Percentiles rank a stretch among this genome's conserved stretches.
Evolutionary conservation across 2,888 invertebrate genomes (phyloP).

Genomic region (Pherbina coryleti): DNA sequence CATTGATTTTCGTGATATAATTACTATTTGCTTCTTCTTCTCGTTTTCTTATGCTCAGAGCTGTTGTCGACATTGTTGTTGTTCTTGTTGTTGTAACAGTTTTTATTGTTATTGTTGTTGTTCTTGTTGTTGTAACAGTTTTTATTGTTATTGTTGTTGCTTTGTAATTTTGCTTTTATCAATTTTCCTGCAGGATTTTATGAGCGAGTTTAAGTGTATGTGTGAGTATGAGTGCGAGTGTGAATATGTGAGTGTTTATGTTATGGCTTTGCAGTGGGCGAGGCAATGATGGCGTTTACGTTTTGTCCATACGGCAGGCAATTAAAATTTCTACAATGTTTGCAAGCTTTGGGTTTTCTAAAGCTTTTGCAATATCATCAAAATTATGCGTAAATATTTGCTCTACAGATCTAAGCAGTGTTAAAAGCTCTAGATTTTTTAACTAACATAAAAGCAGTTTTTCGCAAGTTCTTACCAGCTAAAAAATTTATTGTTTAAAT

Average conservation of each 20-base stretch:
- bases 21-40: slow-evolving; percentile 14
- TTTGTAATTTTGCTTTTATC: slow-evolving; percentile 18
- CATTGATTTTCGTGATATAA: slow-evolving; percentile 28
- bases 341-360: neutral
- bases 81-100: slow-evolving; percentile 17
- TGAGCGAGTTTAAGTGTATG: neutral
- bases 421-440: no score
- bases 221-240: slow-evolving; percentile 28
- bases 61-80: slow-evolving; percentile 19
- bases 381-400: no score
- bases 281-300: slow-evolving; percentile 56
- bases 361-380: neutral
- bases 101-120: slow-evolving; percentile 26
- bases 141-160: slow-evolving; percentile 12
- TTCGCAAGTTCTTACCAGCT: no score
- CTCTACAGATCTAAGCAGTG: no score
- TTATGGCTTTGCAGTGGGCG: slow-evolving; percentile 32
- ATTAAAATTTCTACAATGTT: neutral
- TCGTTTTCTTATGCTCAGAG: slow-evolving; percentile 16
- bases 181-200: slow-evolving; percentile 29
- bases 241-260: slow-evolving; percentile 28
- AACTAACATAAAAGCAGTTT: no score
- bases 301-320: slow-evolving; percentile 44
- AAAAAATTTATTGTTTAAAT: no score
- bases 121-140: no score